Base-by-base conservation (phyloP, 2,113 vertebrate genomes). In the Chloropsis cyanopogon region DNA sequence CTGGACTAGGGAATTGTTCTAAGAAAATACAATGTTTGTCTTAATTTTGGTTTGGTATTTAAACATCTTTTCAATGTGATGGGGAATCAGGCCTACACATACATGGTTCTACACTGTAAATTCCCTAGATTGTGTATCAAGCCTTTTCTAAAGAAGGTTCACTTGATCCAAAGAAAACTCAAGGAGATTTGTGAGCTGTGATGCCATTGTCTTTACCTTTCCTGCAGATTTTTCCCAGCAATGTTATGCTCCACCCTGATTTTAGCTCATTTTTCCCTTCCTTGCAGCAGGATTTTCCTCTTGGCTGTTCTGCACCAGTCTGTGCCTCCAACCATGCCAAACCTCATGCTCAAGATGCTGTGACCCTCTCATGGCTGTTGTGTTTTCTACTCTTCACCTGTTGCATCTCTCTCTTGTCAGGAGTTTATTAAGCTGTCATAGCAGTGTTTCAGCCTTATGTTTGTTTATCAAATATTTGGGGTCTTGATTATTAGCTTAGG, bases 201-300 rank as follows among this genome's bases (percentile, higher is more conserved):
- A 37, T 64, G 9, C 41, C 10, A 2, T 53, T 71, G 21, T 23
- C 57, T 64, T 63, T 65, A 83, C 47, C 14, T 77, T 80, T 69
- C 12, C 59, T 73, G 28, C 20, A 61, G 63, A 46, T 65, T 94
- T 94, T 77, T 18, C 53, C 57, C 71, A 61, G 31, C 41, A 72
- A 18, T 1, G 0, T 70, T 60, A 7, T 69, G 6, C 19, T 86
- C 37, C 79, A 72, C n/a, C n/a, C 52, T 37, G 20, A 44, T 52
- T 64, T 84, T 75, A 49, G 12, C 20, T 82, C 0, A 0, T 68
- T 89, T 53, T 82, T 29, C 37, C 33, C n/a, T 78, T 81, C 42
- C 64, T 39, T 86, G 83, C 47, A 56, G 39, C 25, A 83, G 76
- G 31, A 41, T 90, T 88, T 92, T 80, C 41, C 70, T 73, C 17